Conservation (phyloP, 2,797 vertebrate species). For the Manis javanica region DNA sequence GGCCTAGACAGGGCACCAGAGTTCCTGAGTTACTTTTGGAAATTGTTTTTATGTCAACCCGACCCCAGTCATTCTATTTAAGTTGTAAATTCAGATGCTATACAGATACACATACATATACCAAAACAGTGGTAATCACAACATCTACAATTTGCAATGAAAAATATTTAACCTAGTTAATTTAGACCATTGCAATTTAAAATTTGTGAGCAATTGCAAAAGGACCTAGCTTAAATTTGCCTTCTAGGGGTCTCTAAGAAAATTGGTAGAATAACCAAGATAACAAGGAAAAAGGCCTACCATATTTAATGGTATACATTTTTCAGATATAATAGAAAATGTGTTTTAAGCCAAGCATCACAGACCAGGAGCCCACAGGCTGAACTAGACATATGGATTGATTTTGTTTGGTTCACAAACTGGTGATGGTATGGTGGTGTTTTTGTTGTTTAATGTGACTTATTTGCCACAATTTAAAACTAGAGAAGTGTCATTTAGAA, state of each 20-base stretch:
- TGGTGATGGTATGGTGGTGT: neutral
- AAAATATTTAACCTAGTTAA: slow-evolving; percentile 34
- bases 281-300: neutral
- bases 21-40: neutral
- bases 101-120: neutral
- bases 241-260: neutral
- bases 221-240: neutral
- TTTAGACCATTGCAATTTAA: slow-evolving; percentile 43
- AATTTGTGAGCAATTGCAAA: slow-evolving; percentile 8
- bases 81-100: slow-evolving; percentile 17
- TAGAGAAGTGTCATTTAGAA: neutral
- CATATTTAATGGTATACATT: neutral
- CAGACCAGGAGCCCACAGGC: neutral
- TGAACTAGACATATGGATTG: neutral
- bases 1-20: neutral
- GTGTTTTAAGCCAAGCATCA: neutral
- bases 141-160: neutral
- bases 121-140: neutral
- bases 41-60: slow-evolving; percentile 51
- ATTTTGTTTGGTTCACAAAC: neutral
- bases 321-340: slow-evolving; percentile 31
- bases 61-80: neutral
- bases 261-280: slow-evolving; percentile 38
- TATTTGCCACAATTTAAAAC: slow-evolving; percentile 53
- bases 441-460: slow-evolving; percentile 1